Base-by-base conservation (phyloP, 2,113 vertebrate species). In the Nymphicus hollandicus region DNA sequence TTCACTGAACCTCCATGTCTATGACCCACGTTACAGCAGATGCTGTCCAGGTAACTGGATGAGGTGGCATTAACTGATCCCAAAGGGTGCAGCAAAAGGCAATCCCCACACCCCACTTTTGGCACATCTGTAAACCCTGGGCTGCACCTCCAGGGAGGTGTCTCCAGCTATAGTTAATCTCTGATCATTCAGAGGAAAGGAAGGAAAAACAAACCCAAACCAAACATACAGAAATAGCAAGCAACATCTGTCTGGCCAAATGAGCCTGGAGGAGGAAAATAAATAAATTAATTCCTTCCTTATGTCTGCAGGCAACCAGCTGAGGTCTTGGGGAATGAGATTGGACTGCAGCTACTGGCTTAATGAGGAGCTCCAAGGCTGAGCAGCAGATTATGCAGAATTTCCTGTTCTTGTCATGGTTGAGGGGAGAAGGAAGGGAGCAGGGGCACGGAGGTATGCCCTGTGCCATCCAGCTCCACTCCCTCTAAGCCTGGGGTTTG, bases 221-320 rank as follows among this genome's bases (percentile, higher is more conserved):
- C 56, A 58, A 58, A 23, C 56, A 35, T 24, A 35, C 47, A 43
- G 22, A 60, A 56, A 52, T 35, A 79, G 58, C 35, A 35, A 52
- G 49, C 65, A 66, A 55, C n/a, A 39, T 86, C 83, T 86, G 89
- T 69, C 15, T 14, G 61, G 69, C 33, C 50, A 89, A 65, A 61
- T 17, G 84, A 92, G 69, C 61, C 77, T 49, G 39, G 9, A 28
- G 52, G 56, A 87, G 81, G 56, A 89, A 91, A 85, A 94, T 9
- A 72, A 91, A 85, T 79, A 84, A 66, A 55, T 13, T 0, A 68
- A 82, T 94, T 95, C 89, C 88, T 97, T 95, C 90, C 95, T 86
- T 35, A 41, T 18, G 50, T 66, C 56, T 82, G 68, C 52, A 89
- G 63, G 56, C 66, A 58, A n/a, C 50, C n/a, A 82, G 77, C 84